A percentile compares a stretch with the other conserved stretches of the same genome.
These are phyloP conservation scores for Ceratothoa steindachneri DNA, from an alignment of 2,888 invertebrate genomes.

Conservation along the genomic window DNA sequence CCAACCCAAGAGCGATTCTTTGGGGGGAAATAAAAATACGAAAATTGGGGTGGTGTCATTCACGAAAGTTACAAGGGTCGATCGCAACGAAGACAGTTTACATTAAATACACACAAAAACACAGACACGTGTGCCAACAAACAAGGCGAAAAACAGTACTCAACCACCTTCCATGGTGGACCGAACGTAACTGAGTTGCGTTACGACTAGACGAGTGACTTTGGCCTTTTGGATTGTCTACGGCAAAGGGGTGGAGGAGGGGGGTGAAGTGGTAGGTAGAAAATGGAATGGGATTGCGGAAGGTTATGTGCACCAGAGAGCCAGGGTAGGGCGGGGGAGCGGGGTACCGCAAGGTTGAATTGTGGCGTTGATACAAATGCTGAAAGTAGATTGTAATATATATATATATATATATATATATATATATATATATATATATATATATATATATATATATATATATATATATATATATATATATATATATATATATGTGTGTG, in stretches of 20 bases:
- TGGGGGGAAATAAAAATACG: no score
- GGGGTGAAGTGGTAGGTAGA: neutral
- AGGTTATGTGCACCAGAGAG: neutral
- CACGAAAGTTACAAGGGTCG: no score
- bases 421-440: neutral
- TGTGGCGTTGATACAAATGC: neutral
- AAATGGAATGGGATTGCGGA: neutral
- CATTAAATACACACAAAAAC: no score
- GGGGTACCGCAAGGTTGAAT: neutral
- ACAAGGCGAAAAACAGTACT: neutral
- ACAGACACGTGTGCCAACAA: neutral
- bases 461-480: neutral
- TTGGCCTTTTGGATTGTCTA: neutral
- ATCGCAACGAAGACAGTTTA: no score
- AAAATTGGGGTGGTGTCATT: no score
- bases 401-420: neutral
- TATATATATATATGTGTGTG: neutral
- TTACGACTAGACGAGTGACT: neutral
- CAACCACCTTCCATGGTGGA: neutral
- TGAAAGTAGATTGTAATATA: neutral
- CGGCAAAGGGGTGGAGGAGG: no score
- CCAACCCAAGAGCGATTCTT: neutral
- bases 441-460: neutral
- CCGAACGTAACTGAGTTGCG: neutral
- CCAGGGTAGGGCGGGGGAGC: neutral